A percentile compares a stretch with the other conserved stretches of the same genome.
phyloP scores from a whole-genome alignment of 37 sponge, comb jelly and placozoan species.

The Cliona cf. orientalis region DNA sequence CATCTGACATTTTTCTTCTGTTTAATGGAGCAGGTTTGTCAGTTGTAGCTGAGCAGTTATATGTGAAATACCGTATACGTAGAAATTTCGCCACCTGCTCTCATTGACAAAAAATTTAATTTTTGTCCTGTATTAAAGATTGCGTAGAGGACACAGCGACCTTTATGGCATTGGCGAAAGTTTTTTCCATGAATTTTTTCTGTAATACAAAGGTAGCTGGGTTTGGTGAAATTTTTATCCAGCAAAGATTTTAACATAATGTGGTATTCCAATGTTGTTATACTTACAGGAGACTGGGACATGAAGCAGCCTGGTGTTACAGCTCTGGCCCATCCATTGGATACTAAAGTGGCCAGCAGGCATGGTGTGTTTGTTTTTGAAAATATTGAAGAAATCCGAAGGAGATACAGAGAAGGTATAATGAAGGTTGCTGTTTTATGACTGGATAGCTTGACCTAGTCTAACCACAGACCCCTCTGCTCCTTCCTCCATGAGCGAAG shows the following conservation, averaged over 20 bases:
- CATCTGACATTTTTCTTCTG: conserved; percentile 65
- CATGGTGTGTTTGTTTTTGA: conserved; percentile 78
- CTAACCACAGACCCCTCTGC: conserved; percentile 30
- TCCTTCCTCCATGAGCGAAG: conserved; percentile 33
- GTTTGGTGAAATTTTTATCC: too few relatives aligned
- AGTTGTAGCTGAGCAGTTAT: too few relatives aligned
- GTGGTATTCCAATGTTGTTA: too few relatives aligned
- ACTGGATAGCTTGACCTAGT: background rate
- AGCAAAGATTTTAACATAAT: background rate
- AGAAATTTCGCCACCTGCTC: too few relatives aligned
- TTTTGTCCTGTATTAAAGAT: too few relatives aligned
- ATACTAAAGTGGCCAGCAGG: conserved; percentile 32
- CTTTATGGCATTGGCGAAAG: too few relatives aligned
- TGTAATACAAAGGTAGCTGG: too few relatives aligned
- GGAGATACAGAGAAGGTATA: conserved; percentile 45
- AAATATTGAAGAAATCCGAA: conserved; percentile 6
- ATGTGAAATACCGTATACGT: background rate
- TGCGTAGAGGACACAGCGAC: too few relatives aligned
- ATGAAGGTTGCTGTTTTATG: background rate
- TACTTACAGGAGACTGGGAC: conserved; percentile 62
- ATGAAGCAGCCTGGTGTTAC: conserved; percentile 64
- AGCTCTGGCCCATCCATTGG: conserved; percentile 62
- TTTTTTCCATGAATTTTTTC: too few relatives aligned
- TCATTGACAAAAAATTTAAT: too few relatives aligned
- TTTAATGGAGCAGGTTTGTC: conserved; percentile 46